These are phyloP conservation scores for Misgurnus mizolepis DNA, from an alignment of 2,113 vertebrate genomes.

Conservation along the genomic window DNA sequence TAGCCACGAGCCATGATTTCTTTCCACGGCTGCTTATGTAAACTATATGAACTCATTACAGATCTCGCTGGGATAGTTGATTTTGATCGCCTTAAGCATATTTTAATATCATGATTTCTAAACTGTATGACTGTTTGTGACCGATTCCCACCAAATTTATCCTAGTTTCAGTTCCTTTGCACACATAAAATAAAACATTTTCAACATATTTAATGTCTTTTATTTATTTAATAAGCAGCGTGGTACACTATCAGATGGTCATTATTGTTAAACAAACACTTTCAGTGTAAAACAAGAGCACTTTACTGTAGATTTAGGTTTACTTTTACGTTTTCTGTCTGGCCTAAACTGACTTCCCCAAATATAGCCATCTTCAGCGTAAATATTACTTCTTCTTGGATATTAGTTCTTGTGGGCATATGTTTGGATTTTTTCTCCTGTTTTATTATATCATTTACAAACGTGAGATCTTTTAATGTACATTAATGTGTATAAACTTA, in stretches of 20 bases:
- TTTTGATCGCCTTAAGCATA: not conserved
- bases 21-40: not conserved
- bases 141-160: too few relatives aligned
- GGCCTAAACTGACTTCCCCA: not conserved
- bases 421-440: not conserved
- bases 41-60: not conserved
- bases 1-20: not conserved
- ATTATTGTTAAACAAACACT: not conserved
- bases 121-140: not conserved
- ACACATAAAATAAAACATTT: not conserved
- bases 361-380: too few relatives aligned
- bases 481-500: not conserved
- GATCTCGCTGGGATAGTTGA: not conserved
- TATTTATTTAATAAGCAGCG: not conserved
- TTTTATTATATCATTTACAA: not conserved
- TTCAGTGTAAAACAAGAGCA: too few relatives aligned
- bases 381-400: not conserved
- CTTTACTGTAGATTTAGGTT: not conserved
- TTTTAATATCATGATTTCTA: not conserved
- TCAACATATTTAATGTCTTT: not conserved
- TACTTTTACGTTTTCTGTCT: not conserved
- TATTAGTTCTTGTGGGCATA: not conserved
- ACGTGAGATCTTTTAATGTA: not conserved
- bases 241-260: too few relatives aligned
- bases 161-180: not conserved